Evolutionary conservation across 2,888 invertebrate species (phyloP).

Genomic region (Augochlorella aurata): DNA sequence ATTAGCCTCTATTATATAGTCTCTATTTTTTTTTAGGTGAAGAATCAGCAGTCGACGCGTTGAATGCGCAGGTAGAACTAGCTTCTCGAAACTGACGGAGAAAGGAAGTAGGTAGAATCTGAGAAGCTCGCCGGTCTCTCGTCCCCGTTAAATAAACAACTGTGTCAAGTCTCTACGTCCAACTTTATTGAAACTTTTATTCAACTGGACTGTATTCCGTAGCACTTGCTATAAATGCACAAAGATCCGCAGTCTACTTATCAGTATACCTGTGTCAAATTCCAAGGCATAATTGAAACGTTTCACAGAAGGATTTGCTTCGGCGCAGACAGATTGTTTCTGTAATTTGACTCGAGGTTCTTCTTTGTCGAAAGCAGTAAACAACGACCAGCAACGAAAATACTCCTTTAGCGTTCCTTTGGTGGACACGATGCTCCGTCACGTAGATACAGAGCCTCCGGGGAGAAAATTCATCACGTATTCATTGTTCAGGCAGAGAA

Average conservation of each 20-base stretch:
- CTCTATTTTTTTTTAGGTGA: no score
- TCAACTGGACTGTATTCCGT: constrained; percentile 6
- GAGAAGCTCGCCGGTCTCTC: neutral
- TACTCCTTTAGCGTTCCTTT: neutral
- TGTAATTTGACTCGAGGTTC: constrained; percentile 8
- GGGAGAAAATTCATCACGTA: constrained; percentile 1
- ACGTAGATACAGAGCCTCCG: neutral
- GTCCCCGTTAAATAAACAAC: neutral
- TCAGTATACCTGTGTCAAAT: constrained; percentile 8
- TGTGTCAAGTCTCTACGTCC: constrained; percentile 8
- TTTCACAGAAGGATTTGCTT: constrained; percentile 4
- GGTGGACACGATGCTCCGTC: neutral
- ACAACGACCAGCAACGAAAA: constrained; percentile 2
- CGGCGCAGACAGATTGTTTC: constrained; percentile 10
- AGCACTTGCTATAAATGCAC: constrained; percentile 11
- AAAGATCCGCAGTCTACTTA: constrained; percentile 11
- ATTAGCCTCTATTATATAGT: no score
- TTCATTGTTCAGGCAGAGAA: constrained; percentile 2
- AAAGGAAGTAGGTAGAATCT: neutral
- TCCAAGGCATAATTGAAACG: constrained; percentile 2
- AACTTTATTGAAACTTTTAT: constrained; percentile 9
- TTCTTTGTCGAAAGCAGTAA: neutral
- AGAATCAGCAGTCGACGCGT: neutral
- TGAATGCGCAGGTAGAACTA: neutral
- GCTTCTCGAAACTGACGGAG: neutral